Conservation (phyloP, 2,113 vertebrate species). For the Tinamus guttatus region DNA sequence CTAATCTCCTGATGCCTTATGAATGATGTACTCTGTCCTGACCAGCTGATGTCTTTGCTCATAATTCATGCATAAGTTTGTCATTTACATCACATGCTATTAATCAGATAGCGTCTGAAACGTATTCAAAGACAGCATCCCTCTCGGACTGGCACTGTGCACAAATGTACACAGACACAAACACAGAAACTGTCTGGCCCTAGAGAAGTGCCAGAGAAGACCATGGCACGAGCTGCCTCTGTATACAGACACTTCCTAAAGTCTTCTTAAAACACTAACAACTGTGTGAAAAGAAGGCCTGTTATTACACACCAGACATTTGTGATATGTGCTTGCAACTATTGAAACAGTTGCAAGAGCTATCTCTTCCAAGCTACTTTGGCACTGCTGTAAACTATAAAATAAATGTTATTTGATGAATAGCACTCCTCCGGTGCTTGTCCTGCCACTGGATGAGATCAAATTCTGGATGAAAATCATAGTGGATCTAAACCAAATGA, state of each 20-base stretch:
- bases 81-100: neutral
- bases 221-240: too few species aligned
- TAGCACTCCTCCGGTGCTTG: neutral
- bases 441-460: neutral
- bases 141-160: neutral
- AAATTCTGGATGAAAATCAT: neutral
- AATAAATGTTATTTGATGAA: neutral
- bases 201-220: neutral
- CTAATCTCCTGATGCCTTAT: neutral
- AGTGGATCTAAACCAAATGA: neutral
- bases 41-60: neutral
- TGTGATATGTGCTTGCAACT: neutral
- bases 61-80: neutral
- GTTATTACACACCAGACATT: neutral
- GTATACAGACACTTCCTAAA: too few species aligned
- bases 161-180: neutral
- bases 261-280: too few species aligned
- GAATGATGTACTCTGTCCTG: neutral
- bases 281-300: neutral
- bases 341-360: neutral
- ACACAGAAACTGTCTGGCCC: neutral
- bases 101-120: neutral
- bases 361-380: neutral
- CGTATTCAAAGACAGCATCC: neutral
- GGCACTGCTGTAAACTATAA: neutral